Conservation (phyloP, 2,113 vertebrate genomes). For the Nerophis lumbriciformis region DNA sequence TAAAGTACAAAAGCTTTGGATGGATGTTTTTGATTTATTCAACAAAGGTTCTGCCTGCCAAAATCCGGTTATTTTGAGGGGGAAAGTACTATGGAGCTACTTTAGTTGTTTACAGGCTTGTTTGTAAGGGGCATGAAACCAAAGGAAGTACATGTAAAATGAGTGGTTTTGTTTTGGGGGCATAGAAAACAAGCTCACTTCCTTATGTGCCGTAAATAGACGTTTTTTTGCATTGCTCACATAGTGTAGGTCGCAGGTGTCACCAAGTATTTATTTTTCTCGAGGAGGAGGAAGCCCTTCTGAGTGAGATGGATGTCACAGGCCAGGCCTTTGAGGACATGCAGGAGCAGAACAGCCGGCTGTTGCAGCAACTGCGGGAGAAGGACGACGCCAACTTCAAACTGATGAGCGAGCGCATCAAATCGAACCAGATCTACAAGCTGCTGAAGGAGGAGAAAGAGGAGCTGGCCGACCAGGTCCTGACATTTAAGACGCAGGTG, state of each 20-base stretch:
- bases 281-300: slow-evolving; percentile 89
- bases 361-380: slow-evolving; percentile 86
- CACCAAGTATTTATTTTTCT: slow-evolving; percentile 6
- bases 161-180: background rate
- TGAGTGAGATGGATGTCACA: slow-evolving; percentile 94
- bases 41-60: background rate
- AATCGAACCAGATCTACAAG: slow-evolving; percentile 95
- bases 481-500: slow-evolving; percentile 89
- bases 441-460: slow-evolving; percentile 89
- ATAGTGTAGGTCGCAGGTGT: background rate
- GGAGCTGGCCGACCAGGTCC: slow-evolving; percentile 86
- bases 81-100: slow-evolving; percentile 32
- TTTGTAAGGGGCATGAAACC: slow-evolving; percentile 8
- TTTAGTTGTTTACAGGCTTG: slow-evolving; percentile 31
- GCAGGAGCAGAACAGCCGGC: slow-evolving; percentile 92
- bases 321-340: slow-evolving; percentile 95
- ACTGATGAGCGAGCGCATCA: slow-evolving; percentile 92
- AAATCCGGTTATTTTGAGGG: slow-evolving; percentile 1
- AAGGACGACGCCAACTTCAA: slow-evolving; percentile 96
- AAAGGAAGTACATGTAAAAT: slow-evolving; percentile 10
- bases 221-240: background rate
- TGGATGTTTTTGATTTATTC: slow-evolving; percentile 25
- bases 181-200: background rate
- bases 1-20: slow-evolving; percentile 8
- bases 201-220: background rate